Evolutionary conservation across 2,888 invertebrate genomes (phyloP).

Genomic region (Drosophila atripex): DNA sequence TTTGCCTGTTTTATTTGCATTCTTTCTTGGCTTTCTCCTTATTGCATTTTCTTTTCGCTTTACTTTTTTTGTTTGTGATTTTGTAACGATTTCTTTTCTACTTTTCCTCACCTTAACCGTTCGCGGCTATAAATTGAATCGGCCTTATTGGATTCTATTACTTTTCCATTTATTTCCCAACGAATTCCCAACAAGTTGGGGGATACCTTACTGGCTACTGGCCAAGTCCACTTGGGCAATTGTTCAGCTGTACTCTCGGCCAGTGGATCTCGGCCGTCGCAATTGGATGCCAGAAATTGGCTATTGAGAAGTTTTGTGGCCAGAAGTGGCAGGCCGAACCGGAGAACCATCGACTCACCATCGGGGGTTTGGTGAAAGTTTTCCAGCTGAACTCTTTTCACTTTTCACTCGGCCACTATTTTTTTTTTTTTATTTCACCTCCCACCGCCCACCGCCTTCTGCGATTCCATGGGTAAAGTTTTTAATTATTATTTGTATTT

Average conservation of each 20-base stretch:
- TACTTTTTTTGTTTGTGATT: not conserved
- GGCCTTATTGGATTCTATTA: constrained; percentile 33
- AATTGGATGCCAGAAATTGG: constrained; percentile 14
- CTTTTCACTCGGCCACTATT: not conserved
- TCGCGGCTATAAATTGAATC: constrained; percentile 30
- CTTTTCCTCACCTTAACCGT: constrained; percentile 1
- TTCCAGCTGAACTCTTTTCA: constrained; percentile 19
- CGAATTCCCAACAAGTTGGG: constrained; percentile 4
- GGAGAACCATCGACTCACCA: not conserved
- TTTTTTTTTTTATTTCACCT: constrained; percentile 9
- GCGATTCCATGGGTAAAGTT: constrained; percentile 18
- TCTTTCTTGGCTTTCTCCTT: not conserved
- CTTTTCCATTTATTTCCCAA: constrained; percentile 40
- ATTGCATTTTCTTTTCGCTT: constrained; percentile 11
- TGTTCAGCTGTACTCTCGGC: constrained; percentile 16
- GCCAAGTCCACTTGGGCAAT: constrained; percentile 19
- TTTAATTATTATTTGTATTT: constrained; percentile 41
- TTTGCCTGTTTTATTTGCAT: constrained; percentile 21
- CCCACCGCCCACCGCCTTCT: not conserved
- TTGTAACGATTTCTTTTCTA: not conserved
- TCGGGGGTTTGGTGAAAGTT: constrained; percentile 2
- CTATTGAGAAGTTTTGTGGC: constrained; percentile 27
- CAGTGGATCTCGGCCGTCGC: constrained; percentile 2
- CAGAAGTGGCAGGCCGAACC: constrained; percentile 14
- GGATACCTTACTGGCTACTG: not conserved